Base-by-base conservation (phyloP, 1,140 invertebrate species). In the Coptotermes formosanus region DNA sequence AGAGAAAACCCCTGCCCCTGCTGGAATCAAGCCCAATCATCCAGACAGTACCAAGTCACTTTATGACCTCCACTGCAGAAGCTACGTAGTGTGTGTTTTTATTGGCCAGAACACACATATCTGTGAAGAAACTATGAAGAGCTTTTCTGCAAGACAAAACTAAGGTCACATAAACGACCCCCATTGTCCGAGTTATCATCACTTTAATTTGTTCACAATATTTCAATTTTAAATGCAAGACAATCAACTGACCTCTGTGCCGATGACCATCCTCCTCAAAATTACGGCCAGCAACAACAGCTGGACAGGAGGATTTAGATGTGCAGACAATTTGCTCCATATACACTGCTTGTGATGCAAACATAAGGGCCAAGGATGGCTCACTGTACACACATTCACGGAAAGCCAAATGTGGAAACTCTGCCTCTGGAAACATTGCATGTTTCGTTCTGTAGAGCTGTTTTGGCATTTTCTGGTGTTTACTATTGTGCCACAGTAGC, bases 241-340 rank as follows among this genome's bases (percentile, higher is more conserved):
- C 19, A 55, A 55, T 21, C 14, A 55, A 75, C 64, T 25, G n/a
- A 75, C 64, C 64, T 75, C 64, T 75, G 64, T 75, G 64, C 16
- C n/a, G 64, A 30, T 75, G 64, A 30, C 64, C 25, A 75, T 30
- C 64, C n/a, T 75, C n/a, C n/a, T 75, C 64, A 75, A 30, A 6
- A 75, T 30, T 75, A 11, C 14, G 64, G 4, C 25, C 14, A 30
- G 6, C 25, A 25, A 25, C n/a, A n/a, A 75, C 25, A 75, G 25
- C 64, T n/a, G 64, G 64, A n/a, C 64, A 75, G n/a, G 64, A 75
- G 64, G 25, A 75, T 75, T 75, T 75, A 30, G n/a, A 75, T 75
- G 64, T 75, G 64, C 64, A 75, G 25, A 75, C 3, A 30, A 75
- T 25, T 14, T 16, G 25, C n/a, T 25, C 25, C n/a, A 25, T n/a